These are phyloP conservation scores for Pimephales promelas DNA, from an alignment of 2,113 vertebrate species.

Conservation along the genomic window DNA sequence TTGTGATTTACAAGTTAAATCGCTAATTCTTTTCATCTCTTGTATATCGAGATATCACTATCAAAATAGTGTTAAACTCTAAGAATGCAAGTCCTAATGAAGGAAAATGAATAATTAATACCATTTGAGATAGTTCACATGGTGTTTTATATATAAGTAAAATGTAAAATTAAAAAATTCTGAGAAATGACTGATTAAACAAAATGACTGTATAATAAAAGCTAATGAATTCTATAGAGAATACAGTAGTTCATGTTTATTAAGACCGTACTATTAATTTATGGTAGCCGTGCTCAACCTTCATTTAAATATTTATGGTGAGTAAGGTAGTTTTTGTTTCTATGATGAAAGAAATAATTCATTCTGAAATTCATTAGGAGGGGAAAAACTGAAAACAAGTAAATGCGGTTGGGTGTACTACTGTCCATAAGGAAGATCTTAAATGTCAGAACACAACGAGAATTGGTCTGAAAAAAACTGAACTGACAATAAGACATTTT, in stretches of 20 bases:
- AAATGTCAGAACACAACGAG: not conserved
- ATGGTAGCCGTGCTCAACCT: not conserved
- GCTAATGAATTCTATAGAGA: not conserved
- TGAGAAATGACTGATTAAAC: conserved; percentile 12
- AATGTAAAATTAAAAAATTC: not conserved
- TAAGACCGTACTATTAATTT: not conserved
- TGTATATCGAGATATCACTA: not conserved
- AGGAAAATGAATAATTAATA: conserved; percentile 21
- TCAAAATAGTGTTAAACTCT: not conserved
- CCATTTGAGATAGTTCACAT: not conserved
- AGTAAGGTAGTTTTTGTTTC: not conserved
- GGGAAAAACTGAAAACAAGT: not conserved
- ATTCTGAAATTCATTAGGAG: not conserved
- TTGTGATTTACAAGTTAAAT: conserved; percentile 42
- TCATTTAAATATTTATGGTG: conserved; percentile 28
- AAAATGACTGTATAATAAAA: conserved; percentile 1
- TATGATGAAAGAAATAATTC: not conserved
- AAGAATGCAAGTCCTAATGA: not conserved
- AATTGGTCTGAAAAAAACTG: not conserved
- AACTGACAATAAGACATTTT: not conserved
- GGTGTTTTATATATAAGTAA: not conserved
- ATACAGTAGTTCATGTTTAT: conserved; percentile 33
- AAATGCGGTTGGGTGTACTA: not conserved
- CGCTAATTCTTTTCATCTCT: conserved; percentile 32
- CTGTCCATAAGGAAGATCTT: not conserved